Base-by-base conservation (phyloP, 2,888 invertebrate species). In the Ganaspis brasiliensis region DNA sequence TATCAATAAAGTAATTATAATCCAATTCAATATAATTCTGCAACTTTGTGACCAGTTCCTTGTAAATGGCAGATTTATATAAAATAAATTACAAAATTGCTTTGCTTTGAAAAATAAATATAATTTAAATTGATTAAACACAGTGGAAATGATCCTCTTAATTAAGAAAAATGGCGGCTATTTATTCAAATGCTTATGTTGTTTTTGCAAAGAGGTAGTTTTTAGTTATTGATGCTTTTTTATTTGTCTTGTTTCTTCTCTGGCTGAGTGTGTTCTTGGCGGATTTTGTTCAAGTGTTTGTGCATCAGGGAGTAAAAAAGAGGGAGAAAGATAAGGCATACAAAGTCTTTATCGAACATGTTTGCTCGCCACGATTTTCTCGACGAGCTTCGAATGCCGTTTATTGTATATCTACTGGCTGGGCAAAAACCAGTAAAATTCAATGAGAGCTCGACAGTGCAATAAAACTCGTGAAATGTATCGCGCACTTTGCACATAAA, bases 401-500 rank as follows among this genome's bases (percentile, higher is more conserved):
- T 67, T 45, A n/a, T 40, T 67, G 40, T 67, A 67, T 67, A 24
- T 24, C 67, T 45, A 67, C 67, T 67, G 67, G 8, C 40, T 67
- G 40, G 19, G 75, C 63, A 77, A 77, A 81, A 82, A 81, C 79
- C 82, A 79, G 81, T 82, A 77, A 82, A 82, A 82, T 82, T 82
- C 82, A 81, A 81, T 79, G 79, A 79, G 77, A 79, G 80, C 80
- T 78, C 80, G 73, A 76, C 75, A 77, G 78, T 75, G 79, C 78
- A 76, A 81, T 82, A 81, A 82, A 82, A 82, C 77, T 79, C 70
- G 74, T 79, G 81, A 82, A 79, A 78, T 81, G 81, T 81, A 76
- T 77, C 76, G 75, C 78, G 79, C 71, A 79, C 79, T 81, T 81
- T 81, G 82, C 82, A 81, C 81, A 81, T 81, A 82, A 82, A 82